Conservation (phyloP, 2,888 invertebrate genomes). For the Orchestes rusci region DNA sequence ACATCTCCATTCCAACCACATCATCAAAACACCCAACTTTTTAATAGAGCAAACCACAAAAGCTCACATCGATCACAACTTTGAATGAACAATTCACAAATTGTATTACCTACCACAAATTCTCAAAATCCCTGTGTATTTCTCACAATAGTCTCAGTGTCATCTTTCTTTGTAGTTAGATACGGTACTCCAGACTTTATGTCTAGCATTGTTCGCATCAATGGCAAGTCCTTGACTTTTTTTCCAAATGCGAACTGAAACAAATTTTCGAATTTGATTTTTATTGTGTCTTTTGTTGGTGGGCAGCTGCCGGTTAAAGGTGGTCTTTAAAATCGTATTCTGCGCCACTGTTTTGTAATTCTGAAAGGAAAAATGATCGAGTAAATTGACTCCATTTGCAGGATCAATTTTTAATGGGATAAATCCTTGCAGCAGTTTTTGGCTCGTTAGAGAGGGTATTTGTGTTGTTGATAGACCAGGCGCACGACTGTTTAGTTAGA, state of each 20-base stretch:
- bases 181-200: constrained; percentile 36
- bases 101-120: constrained; percentile 36
- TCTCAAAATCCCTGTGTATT: constrained; percentile 30
- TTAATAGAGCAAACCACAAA: constrained; percentile 20
- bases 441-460: too few species aligned
- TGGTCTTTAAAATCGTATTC: constrained; percentile 16
- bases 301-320: constrained; percentile 18
- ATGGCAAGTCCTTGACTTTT: constrained; percentile 31
- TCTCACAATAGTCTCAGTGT: constrained; percentile 29
- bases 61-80: constrained; percentile 27
- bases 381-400: too few species aligned
- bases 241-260: constrained; percentile 35
- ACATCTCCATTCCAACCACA: too few species aligned
- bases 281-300: constrained; percentile 34
- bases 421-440: too few species aligned
- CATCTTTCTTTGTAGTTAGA: constrained; percentile 34
- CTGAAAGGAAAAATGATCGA: too few species aligned
- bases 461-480: too few species aligned
- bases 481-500: too few species aligned
- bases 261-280: constrained; percentile 39
- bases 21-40: too few species aligned
- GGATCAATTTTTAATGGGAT: too few species aligned
- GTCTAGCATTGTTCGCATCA: constrained; percentile 26
- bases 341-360: background rate
- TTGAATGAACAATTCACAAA: constrained; percentile 31